Evolutionary conservation across 1,140 invertebrate genomes (phyloP).

Genomic region (Carposina sasakii): DNA sequence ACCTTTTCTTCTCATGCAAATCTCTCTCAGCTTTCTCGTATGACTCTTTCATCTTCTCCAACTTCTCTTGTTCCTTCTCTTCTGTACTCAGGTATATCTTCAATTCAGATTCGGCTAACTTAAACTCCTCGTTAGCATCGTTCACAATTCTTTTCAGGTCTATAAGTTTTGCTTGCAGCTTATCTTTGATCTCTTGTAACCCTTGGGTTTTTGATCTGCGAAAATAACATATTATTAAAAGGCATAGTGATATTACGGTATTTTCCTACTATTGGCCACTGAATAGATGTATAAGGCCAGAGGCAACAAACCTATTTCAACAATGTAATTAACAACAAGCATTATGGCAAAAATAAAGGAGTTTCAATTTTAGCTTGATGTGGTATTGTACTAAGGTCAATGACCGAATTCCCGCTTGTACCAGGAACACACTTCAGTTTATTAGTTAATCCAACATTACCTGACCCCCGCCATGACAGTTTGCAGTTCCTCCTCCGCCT

Average conservation of each 20-base stretch:
- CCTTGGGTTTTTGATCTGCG: slow-evolving; percentile 72
- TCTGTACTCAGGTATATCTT: slow-evolving; percentile 85
- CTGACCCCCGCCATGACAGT: slow-evolving; percentile 73
- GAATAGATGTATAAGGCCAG: no score
- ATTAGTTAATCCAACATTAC: slow-evolving; percentile 31
- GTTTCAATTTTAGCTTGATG: no score
- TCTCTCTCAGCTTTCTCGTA: slow-evolving; percentile 5
- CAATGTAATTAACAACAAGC: no score
- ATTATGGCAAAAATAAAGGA: no score
- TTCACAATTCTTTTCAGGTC: slow-evolving; percentile 81
- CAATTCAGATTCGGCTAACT: slow-evolving; percentile 86
- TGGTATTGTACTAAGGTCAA: no score
- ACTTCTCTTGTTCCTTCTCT: slow-evolving; percentile 79
- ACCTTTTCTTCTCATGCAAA: no score
- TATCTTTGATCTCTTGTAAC: slow-evolving; percentile 79
- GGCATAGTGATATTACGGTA: no score
- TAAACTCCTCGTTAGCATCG: slow-evolving; percentile 81
- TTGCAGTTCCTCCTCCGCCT: slow-evolving; percentile 75
- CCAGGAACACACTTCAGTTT: no score
- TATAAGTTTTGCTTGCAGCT: slow-evolving; percentile 78
- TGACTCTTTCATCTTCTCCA: slow-evolving; percentile 69
- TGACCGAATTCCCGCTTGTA: no score
- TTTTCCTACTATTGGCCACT: no score
- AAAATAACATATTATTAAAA: no score
- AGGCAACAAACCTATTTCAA: no score